Base-by-base conservation (phyloP, 2,888 invertebrate species). In the Apodemia mormo region DNA sequence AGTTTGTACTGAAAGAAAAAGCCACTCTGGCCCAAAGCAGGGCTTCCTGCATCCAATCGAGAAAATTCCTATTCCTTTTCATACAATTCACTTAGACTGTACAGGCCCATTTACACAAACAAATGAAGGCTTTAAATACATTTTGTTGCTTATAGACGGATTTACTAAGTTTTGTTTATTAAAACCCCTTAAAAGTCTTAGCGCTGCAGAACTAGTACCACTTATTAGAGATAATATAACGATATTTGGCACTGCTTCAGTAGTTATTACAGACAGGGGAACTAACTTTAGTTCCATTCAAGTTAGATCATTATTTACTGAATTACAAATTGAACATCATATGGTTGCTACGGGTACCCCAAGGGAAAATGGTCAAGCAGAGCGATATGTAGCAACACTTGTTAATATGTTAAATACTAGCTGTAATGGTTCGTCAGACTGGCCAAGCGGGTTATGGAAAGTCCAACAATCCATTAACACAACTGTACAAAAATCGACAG, bases 141-240 rank as follows among this genome's bases (percentile, higher is more conserved):
- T 43, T 9, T 43, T 43, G 2, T 43, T 43, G 10, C 7, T 43
- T 43, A 10, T 43, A 43, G 9, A 43, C 10, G 43, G 9, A 1
- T 43, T 43, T 43, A 43, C 43, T 10, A 43, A 82, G 70, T 81
- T 78, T 69, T 77, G 76, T 70, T 10, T 80, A 1, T 14, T 81
- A 2, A 79, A 77, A 72, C 75, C 78, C 0, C 68, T 81, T 1
- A 80, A 78, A 76, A 78, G 66, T 7, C 12, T 81, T 4, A 71
- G 4, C 37, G 65, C 67, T 1, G 29, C 65, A 0, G 81, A 81
- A 73, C 12, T 79, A 2, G 10, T 79, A 0, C 65, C 71, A 7
- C 12, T 74, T 2, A 65, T 80, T 8, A 61, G 79, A 3, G 78
- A 80, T 2, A 76, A 74, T 4, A 65, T 81, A 0, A 78, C 78